Conservation (phyloP, 2,888 invertebrate genomes). For the Trichogramma dendrolimi region DNA sequence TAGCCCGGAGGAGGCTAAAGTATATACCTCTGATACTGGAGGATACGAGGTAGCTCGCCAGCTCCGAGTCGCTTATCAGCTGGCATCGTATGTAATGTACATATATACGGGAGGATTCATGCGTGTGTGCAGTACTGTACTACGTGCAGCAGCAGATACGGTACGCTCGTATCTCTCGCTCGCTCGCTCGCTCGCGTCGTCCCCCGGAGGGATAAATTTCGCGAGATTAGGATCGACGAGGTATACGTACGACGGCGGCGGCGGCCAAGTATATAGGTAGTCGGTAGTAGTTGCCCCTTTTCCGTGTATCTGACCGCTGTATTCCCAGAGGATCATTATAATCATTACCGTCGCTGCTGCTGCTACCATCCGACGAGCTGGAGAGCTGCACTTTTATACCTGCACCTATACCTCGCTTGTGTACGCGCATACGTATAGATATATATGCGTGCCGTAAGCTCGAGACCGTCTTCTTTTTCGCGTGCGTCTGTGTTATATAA, state of each 20-base stretch:
- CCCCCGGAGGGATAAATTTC: constrained; percentile 31
- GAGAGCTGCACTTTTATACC: constrained; percentile 2
- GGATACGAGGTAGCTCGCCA: no score
- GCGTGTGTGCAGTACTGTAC: no score
- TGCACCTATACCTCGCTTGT: not conserved
- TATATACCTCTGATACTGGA: no score
- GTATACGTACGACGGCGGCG: constrained; percentile 8
- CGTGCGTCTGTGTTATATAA: not conserved
- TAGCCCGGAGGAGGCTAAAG: no score
- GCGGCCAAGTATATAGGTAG: not conserved
- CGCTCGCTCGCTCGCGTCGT: not conserved
- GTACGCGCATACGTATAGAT: no score
- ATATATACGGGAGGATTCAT: no score
- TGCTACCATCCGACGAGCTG: no score
- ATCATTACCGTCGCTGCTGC: constrained; percentile 19
- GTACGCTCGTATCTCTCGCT: no score
- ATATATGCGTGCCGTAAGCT: no score
- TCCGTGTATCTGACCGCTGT: constrained; percentile 13
- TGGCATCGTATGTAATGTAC: no score
- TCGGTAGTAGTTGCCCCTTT: constrained; percentile 1
- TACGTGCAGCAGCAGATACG: no score
- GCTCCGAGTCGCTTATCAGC: no score
- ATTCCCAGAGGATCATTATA: constrained; percentile 28
- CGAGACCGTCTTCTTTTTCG: not conserved
- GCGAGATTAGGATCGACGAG: constrained; percentile 32